These are phyloP conservation scores for Ophioderma brevispina DNA, from an alignment of 35 echinoderm and acorn worm species.

Conservation along the genomic window DNA sequence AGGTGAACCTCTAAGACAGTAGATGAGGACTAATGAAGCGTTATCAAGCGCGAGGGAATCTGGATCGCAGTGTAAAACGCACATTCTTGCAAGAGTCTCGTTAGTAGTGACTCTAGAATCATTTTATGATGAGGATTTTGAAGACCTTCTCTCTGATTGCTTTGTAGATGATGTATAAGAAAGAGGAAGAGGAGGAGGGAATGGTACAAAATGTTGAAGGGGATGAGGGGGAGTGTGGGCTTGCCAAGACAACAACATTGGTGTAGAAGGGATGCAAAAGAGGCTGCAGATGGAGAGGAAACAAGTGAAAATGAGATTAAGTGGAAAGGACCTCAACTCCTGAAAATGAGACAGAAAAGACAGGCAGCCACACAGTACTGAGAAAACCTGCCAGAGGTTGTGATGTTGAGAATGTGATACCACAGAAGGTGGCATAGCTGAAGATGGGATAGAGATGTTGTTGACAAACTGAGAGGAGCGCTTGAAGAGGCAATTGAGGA, in stretches of 20 bases:
- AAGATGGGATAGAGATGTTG: constrained; percentile 9
- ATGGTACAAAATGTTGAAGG: no score
- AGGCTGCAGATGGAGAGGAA: no score
- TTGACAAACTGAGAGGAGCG: constrained; percentile 41
- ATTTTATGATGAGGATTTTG: neutral
- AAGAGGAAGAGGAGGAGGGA: constrained; percentile 33
- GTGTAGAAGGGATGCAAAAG: no score
- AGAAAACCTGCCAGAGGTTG: neutral
- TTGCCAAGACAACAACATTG: no score
- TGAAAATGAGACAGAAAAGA: no score
- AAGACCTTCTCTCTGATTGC: neutral
- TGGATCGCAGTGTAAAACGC: neutral
- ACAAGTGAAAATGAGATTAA: no score
- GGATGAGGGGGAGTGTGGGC: no score
- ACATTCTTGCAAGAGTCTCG: constrained; percentile 2
- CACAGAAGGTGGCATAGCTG: neutral
- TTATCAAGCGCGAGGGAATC: constrained; percentile 25
- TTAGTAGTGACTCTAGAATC: constrained; percentile 26
- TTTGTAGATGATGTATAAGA: constrained; percentile 14
- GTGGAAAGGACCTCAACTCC: no score
- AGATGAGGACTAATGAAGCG: constrained; percentile 48
- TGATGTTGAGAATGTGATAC: neutral
- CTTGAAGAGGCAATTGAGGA: constrained; percentile 62
- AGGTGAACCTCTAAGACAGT: constrained; percentile 33
- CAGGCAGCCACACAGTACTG: neutral